Conservation (phyloP, 2,113 vertebrate species). For the Dryoscopus gambensis region DNA sequence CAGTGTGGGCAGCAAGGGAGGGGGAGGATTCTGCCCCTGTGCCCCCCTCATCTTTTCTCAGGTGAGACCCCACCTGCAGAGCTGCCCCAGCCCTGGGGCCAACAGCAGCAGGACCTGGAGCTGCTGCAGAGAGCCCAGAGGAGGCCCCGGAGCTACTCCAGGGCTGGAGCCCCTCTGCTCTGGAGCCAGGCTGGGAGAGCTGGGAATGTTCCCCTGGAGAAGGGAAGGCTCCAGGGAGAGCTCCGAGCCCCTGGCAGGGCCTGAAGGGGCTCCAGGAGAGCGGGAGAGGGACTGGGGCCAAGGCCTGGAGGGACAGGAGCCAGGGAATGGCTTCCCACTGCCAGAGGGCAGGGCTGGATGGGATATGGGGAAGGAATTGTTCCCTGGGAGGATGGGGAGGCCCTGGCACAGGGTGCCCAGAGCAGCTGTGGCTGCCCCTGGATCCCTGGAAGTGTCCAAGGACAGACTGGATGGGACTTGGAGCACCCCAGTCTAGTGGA, state of each 20-base stretch:
- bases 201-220: background rate
- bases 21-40: rapidly evolving
- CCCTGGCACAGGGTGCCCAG: background rate
- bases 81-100: background rate
- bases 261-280: background rate
- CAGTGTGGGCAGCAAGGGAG: rapidly evolving
- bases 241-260: background rate
- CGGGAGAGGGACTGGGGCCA: background rate
- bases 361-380: background rate
- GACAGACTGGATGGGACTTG: rapidly evolving
- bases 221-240: background rate
- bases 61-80: background rate
- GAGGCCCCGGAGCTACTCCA: background rate
- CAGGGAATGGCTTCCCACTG: background rate
- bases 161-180: background rate
- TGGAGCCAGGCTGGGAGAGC: background rate
- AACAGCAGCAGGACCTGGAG: background rate
- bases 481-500: rapidly evolving
- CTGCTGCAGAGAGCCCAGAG: background rate
- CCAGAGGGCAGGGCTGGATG: background rate
- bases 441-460: background rate
- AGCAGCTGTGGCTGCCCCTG: background rate
- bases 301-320: rapidly evolving
- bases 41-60: background rate
- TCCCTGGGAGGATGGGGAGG: rapidly evolving